These are phyloP conservation scores for Ectropis crepuscularia DNA, from an alignment of 2,888 invertebrate genomes.

Conservation along the genomic window DNA sequence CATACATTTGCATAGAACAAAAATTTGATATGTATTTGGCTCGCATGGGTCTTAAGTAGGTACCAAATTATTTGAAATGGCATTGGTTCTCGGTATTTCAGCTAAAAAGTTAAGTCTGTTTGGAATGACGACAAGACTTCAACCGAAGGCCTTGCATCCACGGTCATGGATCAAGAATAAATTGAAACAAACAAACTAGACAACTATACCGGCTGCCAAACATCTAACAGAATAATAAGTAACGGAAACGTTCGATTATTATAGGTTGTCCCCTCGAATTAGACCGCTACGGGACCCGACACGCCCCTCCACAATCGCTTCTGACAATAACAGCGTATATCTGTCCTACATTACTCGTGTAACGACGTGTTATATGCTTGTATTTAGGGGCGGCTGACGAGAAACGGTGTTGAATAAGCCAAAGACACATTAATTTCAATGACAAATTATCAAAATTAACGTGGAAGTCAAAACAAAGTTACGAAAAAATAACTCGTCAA, in stretches of 20 bases:
- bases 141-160: background rate
- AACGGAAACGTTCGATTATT: constrained; percentile 45
- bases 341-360: constrained; percentile 22
- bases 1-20: too few species aligned
- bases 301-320: constrained; percentile 42
- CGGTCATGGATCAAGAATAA: background rate
- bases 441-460: background rate
- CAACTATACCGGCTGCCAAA: constrained; percentile 14
- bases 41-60: too few species aligned
- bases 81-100: too few species aligned
- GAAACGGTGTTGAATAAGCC: background rate
- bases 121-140: too few species aligned
- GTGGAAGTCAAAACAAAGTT: too few species aligned
- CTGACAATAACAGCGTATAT: constrained; percentile 41
- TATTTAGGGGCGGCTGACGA: constrained; percentile 22
- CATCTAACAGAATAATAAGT: constrained; percentile 32
- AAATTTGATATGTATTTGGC: too few species aligned
- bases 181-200: constrained; percentile 8
- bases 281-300: constrained; percentile 37
- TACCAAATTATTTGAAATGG: too few species aligned
- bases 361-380: constrained; percentile 15
- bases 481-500: too few species aligned
- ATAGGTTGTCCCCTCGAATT: constrained; percentile 48
- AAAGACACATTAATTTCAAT: background rate
- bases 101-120: too few species aligned